Evolutionary conservation across 2,113 vertebrate species (phyloP).

Genomic region (Alces alces): DNA sequence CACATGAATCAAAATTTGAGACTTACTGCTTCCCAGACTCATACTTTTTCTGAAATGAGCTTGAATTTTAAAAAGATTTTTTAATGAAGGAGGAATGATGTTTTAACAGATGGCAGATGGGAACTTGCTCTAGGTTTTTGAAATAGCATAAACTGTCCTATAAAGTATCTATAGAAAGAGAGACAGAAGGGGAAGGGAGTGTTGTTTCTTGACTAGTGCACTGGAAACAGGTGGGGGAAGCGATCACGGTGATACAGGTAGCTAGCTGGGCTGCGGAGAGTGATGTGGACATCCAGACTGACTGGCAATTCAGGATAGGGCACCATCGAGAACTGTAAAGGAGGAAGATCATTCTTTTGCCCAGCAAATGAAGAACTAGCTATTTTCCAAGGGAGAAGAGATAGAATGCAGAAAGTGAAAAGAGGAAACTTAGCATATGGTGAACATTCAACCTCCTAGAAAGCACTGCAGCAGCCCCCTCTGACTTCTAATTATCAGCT

Average conservation of each 20-base stretch:
- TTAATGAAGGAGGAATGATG: slow-evolving; percentile 61
- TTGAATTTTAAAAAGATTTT: slow-evolving; percentile 55
- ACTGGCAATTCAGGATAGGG: neutral
- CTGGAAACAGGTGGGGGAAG: slow-evolving; percentile 26
- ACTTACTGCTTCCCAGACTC: slow-evolving; percentile 20
- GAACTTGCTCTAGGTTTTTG: slow-evolving; percentile 54
- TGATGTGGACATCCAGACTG: neutral
- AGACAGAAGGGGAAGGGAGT: slow-evolving; percentile 47
- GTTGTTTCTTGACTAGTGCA: slow-evolving; percentile 41
- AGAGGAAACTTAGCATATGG: neutral
- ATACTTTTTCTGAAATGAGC: slow-evolving; percentile 42
- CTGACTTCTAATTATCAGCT: neutral
- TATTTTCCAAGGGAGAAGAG: slow-evolving; percentile 24
- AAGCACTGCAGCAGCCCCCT: neutral
- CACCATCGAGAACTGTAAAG: neutral
- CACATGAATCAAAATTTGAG: slow-evolving; percentile 17
- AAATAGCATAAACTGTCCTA: slow-evolving; percentile 62
- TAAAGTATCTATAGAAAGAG: slow-evolving; percentile 48
- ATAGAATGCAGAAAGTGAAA: neutral
- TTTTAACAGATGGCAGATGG: slow-evolving; percentile 66
- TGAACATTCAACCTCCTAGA: neutral
- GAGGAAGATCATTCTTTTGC: neutral
- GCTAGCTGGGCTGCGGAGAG: neutral
- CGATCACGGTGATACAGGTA: neutral
- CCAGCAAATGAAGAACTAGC: neutral